Evolutionary conservation across 2,888 invertebrate species (phyloP), one percentile per base, ranked within the genome.

Genomic region (Patella caerulea): DNA sequence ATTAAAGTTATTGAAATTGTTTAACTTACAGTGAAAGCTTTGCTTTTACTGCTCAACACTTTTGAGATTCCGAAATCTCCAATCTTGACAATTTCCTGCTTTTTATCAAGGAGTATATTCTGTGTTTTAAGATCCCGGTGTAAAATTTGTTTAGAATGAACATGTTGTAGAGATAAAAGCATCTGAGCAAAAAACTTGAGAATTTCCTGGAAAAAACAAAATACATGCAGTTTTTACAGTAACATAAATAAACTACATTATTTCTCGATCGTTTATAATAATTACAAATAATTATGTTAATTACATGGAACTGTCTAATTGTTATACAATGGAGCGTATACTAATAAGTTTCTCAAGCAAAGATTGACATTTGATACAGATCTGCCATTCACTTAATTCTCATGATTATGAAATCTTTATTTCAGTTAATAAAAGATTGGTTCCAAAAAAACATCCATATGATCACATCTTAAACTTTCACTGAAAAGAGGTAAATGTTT

Each of bases 21-120:
- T 7, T 45, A 45, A 88, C 90, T 88, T 82, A 92, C 92, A 4
- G 92, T 92, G 79, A 91, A 92, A 2, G 93, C 93, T 81, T 92
- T 92, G 80, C 92, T 92, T 85, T 92, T 92, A 74, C 94, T 94
- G 74, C 94, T 94, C 76, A 95, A 91, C 88, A 94, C 94, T 93
- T 95, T 96, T 0, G 96, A 96, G 83, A 96, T 95, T 34, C 96
- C 96, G 91, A 96, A 96, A 89, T 96, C 96, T 0, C 96, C 95
- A 83, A 96, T 95, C 92, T 96, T 96, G 1, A 96, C 93, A 14
- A 95, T 92, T 80, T 94, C 93, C 3, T 94, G 94, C 83, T 94
- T 92, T 83, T 93, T 93, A 74, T 96, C 95, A 73, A 95, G 94
- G 84, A 97, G 94, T 83, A 97, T 96, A 91, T 97, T 97, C 91